Conservation (phyloP, 2,888 invertebrate species). For the Stenoptilia bipunctidactyla region DNA sequence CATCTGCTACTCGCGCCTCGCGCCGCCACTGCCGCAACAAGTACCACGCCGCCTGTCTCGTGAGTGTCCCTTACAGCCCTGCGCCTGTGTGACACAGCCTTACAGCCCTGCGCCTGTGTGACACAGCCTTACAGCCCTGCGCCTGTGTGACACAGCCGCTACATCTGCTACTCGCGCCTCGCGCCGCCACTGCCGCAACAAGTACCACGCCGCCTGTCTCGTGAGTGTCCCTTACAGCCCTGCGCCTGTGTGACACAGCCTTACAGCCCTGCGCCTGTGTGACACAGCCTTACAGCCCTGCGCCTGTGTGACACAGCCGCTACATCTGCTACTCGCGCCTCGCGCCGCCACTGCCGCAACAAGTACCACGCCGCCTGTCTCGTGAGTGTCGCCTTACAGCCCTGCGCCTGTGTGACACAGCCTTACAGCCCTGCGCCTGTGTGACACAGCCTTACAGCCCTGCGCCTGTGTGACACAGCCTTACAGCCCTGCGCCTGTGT, state of each 20-base stretch:
- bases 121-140: neutral
- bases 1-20: constrained; percentile 89
- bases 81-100: no score
- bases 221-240: neutral
- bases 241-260: no score
- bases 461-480: no score
- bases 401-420: no score
- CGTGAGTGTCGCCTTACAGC: constrained; percentile 67
- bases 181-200: neutral
- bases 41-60: constrained; percentile 92
- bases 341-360: constrained; percentile 89
- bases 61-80: constrained; percentile 50
- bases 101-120: no score
- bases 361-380: constrained; percentile 92
- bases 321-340: constrained; percentile 88
- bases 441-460: no score
- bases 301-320: neutral
- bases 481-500: no score
- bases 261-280: no score
- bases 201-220: neutral
- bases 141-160: neutral
- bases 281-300: no score
- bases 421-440: no score
- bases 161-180: no score
- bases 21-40: constrained; percentile 92